Conservation (phyloP, 2,113 vertebrate genomes). For the Limnothrissa miodon region DNA sequence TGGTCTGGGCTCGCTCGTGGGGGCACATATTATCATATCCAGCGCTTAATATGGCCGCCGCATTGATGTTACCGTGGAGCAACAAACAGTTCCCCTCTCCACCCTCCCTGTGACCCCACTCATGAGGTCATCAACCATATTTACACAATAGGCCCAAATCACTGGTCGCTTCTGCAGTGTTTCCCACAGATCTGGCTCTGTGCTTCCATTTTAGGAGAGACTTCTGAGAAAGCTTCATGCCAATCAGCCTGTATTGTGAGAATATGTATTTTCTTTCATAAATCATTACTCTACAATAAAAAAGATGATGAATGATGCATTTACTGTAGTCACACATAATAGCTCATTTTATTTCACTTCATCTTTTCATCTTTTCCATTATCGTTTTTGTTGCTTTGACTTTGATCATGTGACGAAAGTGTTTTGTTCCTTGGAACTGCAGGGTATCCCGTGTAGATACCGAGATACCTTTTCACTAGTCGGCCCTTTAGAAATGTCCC, state of each 20-base stretch:
- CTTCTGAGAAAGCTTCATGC: conserved; percentile 17
- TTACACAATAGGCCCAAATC: conserved; percentile 48
- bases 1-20: conserved; percentile 63
- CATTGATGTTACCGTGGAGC: conserved; percentile 65
- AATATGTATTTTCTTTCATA: background rate
- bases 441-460: conserved; percentile 43
- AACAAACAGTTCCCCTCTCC: conserved; percentile 63
- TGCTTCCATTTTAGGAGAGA: conserved; percentile 31
- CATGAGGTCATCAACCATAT: conserved; percentile 57
- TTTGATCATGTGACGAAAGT: conserved; percentile 2
- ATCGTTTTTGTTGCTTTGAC: conserved; percentile 12
- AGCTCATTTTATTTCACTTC: background rate
- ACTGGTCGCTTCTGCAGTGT: conserved; percentile 51
- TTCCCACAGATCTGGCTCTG: conserved; percentile 54
- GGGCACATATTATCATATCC: conserved; percentile 58
- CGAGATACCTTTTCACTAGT: conserved; percentile 48
- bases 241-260: background rate
- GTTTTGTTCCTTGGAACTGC: conserved; percentile 29
- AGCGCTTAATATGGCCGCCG: conserved; percentile 38
- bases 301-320: background rate
- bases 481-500: conserved; percentile 49
- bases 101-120: conserved; percentile 52
- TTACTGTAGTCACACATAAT: background rate
- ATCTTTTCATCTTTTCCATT: background rate
- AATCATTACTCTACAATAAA: background rate